Evolutionary conservation across 2,113 vertebrate genomes (phyloP).

Genomic region (Lichenostomus cassidix): DNA sequence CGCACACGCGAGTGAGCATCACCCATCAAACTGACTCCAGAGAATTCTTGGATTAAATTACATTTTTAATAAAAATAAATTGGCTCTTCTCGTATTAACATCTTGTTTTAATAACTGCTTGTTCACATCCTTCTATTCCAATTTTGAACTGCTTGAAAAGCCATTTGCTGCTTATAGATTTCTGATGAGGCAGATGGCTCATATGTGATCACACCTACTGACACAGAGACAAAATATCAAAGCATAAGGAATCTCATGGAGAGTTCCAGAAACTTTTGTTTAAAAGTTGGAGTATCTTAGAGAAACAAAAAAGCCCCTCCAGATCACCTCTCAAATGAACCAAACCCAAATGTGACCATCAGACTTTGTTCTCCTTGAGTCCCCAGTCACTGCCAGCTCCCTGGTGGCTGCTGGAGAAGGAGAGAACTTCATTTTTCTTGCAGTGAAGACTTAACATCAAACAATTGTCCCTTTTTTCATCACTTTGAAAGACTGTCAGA

Average conservation of each 20-base stretch:
- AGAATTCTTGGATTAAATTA: conserved; percentile 27
- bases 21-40: not conserved
- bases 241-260: not conserved
- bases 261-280: conserved; percentile 15
- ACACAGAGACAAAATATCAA: conserved; percentile 59
- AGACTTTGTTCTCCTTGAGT: not conserved
- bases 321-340: not conserved
- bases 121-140: conserved; percentile 60
- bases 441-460: not conserved
- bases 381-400: not conserved
- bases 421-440: not conserved
- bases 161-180: conserved; percentile 60
- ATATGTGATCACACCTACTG: conserved; percentile 69
- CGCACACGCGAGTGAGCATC: not conserved
- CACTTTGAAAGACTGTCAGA: not conserved
- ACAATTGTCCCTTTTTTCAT: not conserved
- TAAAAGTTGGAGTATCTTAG: not conserved
- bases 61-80: conserved; percentile 33
- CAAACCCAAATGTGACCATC: not conserved
- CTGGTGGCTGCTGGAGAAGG: not conserved
- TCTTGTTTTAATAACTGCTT: conserved; percentile 68
- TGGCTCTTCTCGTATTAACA: conserved; percentile 41
- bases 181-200: conserved; percentile 69
- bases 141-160: conserved; percentile 66
- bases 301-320: not conserved